Evolutionary conservation across 1,140 invertebrate species (phyloP), one percentile per base, ranked within the genome.

Genomic region (Radopholus similis): DNA sequence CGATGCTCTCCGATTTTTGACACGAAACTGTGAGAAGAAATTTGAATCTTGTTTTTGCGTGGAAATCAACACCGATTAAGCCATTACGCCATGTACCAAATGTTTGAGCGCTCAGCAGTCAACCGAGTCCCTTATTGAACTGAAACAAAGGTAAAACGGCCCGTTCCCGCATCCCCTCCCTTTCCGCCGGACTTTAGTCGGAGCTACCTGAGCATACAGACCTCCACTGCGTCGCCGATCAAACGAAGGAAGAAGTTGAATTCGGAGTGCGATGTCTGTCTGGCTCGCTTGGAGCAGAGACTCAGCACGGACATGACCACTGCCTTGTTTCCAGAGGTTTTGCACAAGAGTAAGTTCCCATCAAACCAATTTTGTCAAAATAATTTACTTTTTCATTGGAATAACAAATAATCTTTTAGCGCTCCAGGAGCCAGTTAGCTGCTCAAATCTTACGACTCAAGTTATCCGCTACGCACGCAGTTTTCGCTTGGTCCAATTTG

Each of bases 1-100:
- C 75, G 95, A 98, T 84, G 91, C 93, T 0, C 85, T 97, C 0
- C 87, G 90, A 60, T 97, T 93, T 85, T 84, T 97, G 53, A 92
- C 94, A 72, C 88, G 89, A 67, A 94, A 95, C 82, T 93, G 85
- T 86, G 65, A 62, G 3, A 54, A 6, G 78, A 77, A 78, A 74
- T 65, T 65, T 66, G 1, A 15, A 56, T 54, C 34, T 59, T 21
- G 34, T 13, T 18, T 23, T 65, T 53, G 44, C 38, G 38, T 23
- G 0, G 18, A 66, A 4, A 15, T 37, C n/a, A 49, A 26, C 53
- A 5, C 28, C 21, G 26, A 21, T 66, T 37, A 9, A 81, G 78
- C 78, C 44, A 51, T 80, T 28, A 73, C 78, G 21, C 78, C 78
- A 21, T 80, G 78, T 70, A 71, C 68, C 30, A 70, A 72, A 4